Evolutionary conservation across 2,113 vertebrate species (phyloP), one percentile per base, ranked within the genome.

Genomic region (Oncorhynchus keta): DNA sequence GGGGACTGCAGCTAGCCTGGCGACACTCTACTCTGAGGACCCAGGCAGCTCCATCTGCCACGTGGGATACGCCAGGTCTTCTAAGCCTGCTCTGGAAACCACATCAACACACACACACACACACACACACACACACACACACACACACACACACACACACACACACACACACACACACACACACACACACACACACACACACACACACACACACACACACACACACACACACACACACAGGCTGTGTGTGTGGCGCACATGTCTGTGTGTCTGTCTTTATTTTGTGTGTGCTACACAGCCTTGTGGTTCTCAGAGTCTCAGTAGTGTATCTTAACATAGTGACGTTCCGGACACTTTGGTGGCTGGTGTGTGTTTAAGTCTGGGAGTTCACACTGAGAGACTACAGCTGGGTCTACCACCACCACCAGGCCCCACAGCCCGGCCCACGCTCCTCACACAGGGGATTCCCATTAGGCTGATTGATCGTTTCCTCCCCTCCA

Each of bases 1-100:
- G 73, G 83, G 73, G 82, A 71, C 80, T 20, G 59, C n/a, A 55
- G 51, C 51, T 55, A 16, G 14, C 51, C 51, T 62, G n/a, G 59
- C 59, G 59, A 62, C 59, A 0, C 5, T 55, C 51, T 55, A 18
- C 51, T 55, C 64, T 13, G 28, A 69, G 18, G 32, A n/a, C 32
- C 61, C 61, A 64, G 61, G 13, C 28, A 28, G 26, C 65, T 32
- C 81, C 84, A 32, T 88, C 93, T 94, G 94, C 93, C 89, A 86
- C 90, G 90, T 85, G 93, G 93, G 94, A 92, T 92, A 91, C 91
- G 89, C 81, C 92, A 90, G 89, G 88, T 93, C 93, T 90, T 90
- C 89, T 87, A 84, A 79, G 84, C 88, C 86, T 65, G 68, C 85
- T 88, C 89, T 65, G 83, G 72, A 84, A 94, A 94, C 94, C 95